Conservation (phyloP, 1,140 invertebrate species). For the Brachionus rotundiformis region DNA sequence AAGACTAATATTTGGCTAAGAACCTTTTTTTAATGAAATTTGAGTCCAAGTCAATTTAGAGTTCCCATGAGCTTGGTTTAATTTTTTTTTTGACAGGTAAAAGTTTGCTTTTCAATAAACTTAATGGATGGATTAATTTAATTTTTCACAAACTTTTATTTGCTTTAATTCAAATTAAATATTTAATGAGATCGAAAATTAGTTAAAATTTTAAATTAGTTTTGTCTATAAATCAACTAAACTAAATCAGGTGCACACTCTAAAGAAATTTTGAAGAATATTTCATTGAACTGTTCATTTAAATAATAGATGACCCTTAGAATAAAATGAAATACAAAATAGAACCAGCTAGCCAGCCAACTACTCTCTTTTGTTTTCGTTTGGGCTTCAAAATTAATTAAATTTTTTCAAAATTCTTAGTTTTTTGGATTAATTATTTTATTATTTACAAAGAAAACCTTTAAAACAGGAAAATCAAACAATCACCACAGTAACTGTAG, state of each 20-base stretch:
- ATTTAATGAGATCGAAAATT: background rate
- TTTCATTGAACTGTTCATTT: conserved; percentile 2
- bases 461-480: background rate
- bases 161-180: conserved; percentile 12
- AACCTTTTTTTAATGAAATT: conserved; percentile 11
- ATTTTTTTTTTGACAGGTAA: background rate
- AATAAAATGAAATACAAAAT: background rate
- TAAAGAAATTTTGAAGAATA: background rate
- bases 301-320: conserved; percentile 9
- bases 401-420: background rate
- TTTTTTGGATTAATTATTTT: background rate
- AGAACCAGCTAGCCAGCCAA: background rate
- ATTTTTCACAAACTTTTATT: conserved; percentile 5
- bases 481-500: background rate
- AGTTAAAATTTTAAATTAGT: conserved; percentile 5
- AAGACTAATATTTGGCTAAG: conserved; percentile 1
- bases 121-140: background rate
- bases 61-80: background rate
- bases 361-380: background rate
- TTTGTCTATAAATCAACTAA: background rate
- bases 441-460: background rate
- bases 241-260: background rate
- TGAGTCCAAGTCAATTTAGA: background rate
- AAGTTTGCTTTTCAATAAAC: conserved; percentile 6
- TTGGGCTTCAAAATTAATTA: conserved; percentile 3